A percentile compares a stretch with the other conserved stretches of the same genome.
phyloP scores from a whole-genome alignment of 1,140 invertebrate genomes.

The Drosophila bocki region DNA sequence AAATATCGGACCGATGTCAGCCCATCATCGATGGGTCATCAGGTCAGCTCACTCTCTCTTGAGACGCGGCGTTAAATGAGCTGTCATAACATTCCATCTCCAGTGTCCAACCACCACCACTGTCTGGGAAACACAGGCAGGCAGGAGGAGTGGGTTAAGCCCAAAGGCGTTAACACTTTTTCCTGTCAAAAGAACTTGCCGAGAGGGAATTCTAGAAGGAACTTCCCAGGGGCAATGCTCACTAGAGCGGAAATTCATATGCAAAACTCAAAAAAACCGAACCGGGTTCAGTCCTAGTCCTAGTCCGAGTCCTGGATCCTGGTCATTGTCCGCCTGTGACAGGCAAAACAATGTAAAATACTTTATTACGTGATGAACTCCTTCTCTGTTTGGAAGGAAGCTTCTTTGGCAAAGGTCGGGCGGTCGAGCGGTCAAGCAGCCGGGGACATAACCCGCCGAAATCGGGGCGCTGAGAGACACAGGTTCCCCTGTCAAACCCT shows the following conservation, averaged over 20 bases:
- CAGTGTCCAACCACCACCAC: conserved; percentile 15
- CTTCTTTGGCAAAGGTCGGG: conserved; percentile 9
- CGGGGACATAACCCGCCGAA: conserved; percentile 40
- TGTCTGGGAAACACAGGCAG: background rate
- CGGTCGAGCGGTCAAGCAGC: conserved; percentile 48
- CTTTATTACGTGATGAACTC: conserved; percentile 50
- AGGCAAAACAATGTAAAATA: conserved; percentile 51
- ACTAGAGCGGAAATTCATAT: conserved; percentile 56
- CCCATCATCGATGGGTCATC: conserved; percentile 36
- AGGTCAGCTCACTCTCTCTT: background rate
- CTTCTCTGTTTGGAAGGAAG: background rate
- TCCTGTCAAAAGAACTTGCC: background rate
- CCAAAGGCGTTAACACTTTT: conserved; percentile 54
- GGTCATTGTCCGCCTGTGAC: conserved; percentile 21
- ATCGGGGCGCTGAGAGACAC: conserved; percentile 21
- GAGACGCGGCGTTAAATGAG: conserved; percentile 64
- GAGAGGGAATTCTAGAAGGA: background rate
- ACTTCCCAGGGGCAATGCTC: conserved; percentile 55
- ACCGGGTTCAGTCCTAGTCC: background rate
- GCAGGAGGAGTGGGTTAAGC: conserved; percentile 24
- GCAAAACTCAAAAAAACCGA: background rate
- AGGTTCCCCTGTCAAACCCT: conserved; percentile 43
- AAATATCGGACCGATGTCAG: conserved; percentile 10
- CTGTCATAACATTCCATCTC: conserved; percentile 66
- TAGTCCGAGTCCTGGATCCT: background rate